These are phyloP conservation scores for Cotesia congregata DNA, from an alignment of 2,888 invertebrate genomes.

Conservation along the genomic window DNA sequence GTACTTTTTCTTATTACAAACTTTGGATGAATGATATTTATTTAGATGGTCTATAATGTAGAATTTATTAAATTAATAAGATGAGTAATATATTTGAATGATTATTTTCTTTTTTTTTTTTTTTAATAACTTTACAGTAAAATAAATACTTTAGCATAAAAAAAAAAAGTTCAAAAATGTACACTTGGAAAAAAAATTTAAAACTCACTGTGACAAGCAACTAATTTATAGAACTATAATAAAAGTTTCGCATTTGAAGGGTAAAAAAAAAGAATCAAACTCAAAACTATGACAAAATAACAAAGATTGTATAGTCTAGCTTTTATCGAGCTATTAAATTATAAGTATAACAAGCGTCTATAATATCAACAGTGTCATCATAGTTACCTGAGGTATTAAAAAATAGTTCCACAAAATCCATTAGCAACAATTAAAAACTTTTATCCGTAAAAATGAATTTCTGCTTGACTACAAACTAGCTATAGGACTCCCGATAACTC, in stretches of 20 bases:
- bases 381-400: background rate
- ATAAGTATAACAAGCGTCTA: background rate
- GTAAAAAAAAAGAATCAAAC: background rate
- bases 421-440: background rate
- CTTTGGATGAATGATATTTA: conserved; percentile 18
- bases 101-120: background rate
- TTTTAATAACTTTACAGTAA: background rate
- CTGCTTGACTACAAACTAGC: background rate
- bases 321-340: background rate
- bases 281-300: background rate
- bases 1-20: conserved; percentile 46
- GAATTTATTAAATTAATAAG: background rate
- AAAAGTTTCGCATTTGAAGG: background rate
- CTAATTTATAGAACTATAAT: background rate
- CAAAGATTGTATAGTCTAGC: background rate
- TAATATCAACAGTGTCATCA: background rate
- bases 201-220: background rate
- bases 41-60: background rate
- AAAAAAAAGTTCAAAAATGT: too few species aligned
- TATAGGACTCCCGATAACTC: background rate
- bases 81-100: background rate
- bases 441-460: background rate
- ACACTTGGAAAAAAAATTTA: background rate
- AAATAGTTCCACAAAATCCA: background rate
- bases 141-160: background rate